Conservation (phyloP, 2,888 invertebrate genomes). For the Euproctis similis region DNA sequence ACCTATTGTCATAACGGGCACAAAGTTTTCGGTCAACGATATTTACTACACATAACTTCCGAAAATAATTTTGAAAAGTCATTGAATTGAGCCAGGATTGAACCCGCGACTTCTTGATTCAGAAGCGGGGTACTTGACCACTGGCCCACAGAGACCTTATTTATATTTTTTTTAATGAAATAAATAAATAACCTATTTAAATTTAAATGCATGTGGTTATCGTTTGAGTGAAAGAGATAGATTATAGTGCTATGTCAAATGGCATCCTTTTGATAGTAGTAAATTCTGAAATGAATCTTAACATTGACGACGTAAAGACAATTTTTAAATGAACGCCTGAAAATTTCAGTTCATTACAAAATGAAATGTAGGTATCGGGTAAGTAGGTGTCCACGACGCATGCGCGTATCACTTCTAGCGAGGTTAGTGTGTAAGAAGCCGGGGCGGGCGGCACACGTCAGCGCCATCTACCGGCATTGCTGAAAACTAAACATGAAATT, state of each 20-base stretch:
- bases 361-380: slow-evolving; percentile 46
- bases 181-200: slow-evolving; percentile 45
- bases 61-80: too few relatives aligned
- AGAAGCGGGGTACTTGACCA: too few relatives aligned
- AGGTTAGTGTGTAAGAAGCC: slow-evolving; percentile 45
- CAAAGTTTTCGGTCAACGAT: too few relatives aligned
- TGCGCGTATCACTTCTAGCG: slow-evolving; percentile 38
- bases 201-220: slow-evolving; percentile 41
- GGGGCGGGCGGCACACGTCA: slow-evolving; percentile 40
- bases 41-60: too few relatives aligned
- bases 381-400: slow-evolving; percentile 40
- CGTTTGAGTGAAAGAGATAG: slow-evolving; percentile 33
- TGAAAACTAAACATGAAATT: slow-evolving; percentile 46
- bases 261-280: slow-evolving; percentile 31
- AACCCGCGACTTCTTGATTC: too few relatives aligned
- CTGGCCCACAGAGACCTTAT: too few relatives aligned
- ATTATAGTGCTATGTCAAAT: slow-evolving; percentile 34
- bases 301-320: slow-evolving; percentile 8
- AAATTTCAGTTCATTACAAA: slow-evolving; percentile 53
- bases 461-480: slow-evolving; percentile 33
- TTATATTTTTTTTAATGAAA: too few relatives aligned
- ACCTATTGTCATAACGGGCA: too few relatives aligned
- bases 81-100: too few relatives aligned
- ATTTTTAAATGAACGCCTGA: slow-evolving; percentile 13
- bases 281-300: slow-evolving; percentile 19